phyloP scores from a whole-genome alignment of 2,797 vertebrate genomes.

The Aeoliscus strigatus region DNA sequence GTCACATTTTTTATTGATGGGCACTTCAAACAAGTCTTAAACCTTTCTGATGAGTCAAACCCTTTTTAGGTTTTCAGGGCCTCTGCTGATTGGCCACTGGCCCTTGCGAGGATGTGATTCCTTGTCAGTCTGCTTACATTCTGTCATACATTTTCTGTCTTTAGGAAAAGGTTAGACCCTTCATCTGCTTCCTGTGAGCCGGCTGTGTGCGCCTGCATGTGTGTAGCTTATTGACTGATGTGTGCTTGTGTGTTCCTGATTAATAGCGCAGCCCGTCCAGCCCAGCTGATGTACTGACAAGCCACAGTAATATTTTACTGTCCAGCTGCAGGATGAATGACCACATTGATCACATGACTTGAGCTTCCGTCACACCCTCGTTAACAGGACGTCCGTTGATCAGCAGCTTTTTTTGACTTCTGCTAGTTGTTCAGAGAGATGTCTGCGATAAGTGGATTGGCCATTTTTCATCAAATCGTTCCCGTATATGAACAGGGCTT shows the following conservation, averaged over 20 bases:
- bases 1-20: too few species aligned
- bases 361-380: conserved; percentile 31
- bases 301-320: conserved; percentile 40
- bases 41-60: too few species aligned
- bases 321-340: conserved; percentile 24
- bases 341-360: conserved; percentile 45
- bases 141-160: neutral
- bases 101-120: too few species aligned
- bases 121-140: conserved; percentile 3
- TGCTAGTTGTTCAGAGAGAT: conserved; percentile 18
- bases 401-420: conserved; percentile 15
- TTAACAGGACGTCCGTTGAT: conserved; percentile 46
- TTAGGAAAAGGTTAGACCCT: neutral
- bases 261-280: conserved; percentile 17
- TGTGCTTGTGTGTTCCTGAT: conserved; percentile 22
- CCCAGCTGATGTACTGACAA: conserved; percentile 26
- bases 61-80: conserved; percentile 4
- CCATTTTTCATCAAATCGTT: neutral
- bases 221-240: conserved; percentile 7
- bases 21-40: too few species aligned
- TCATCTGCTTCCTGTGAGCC: neutral
- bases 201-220: neutral
- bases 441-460: conserved; percentile 9
- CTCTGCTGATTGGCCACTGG: conserved; percentile 14
- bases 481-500: neutral